These are phyloP conservation scores for Bombus breviceps DNA, from an alignment of 1,140 invertebrate genomes.

Conservation along the genomic window DNA sequence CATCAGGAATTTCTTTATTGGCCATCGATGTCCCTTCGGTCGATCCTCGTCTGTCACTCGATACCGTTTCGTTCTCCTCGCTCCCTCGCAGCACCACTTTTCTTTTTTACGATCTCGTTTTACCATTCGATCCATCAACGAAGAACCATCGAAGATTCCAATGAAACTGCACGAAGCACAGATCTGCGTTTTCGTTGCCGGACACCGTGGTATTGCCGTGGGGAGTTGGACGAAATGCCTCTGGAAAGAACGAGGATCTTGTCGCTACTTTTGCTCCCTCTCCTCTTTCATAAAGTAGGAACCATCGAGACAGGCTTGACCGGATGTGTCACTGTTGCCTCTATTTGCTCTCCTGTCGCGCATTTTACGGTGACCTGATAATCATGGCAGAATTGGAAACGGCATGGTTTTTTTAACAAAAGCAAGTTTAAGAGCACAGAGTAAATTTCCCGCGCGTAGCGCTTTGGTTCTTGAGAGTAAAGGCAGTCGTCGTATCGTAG, in stretches of 20 bases:
- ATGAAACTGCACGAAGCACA: conserved; percentile 1
- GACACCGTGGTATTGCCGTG: conserved; percentile 2
- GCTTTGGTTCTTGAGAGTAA: neutral
- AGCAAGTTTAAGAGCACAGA: neutral
- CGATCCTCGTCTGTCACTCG: neutral
- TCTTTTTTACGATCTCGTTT: neutral
- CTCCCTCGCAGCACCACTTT: neutral
- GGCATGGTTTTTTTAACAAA: neutral
- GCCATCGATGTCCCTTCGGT: neutral
- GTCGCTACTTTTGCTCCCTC: conserved; percentile 5
- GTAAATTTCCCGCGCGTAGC: neutral
- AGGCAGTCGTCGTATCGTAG: too few relatives aligned
- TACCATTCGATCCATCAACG: neutral
- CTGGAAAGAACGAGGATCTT: conserved; percentile 13
- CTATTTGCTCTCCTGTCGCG: neutral
- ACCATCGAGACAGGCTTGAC: neutral
- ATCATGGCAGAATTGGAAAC: neutral
- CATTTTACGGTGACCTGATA: neutral
- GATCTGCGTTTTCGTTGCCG: conserved; percentile 56
- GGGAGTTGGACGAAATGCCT: conserved; percentile 37
- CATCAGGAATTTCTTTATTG: neutral
- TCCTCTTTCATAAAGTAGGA: neutral
- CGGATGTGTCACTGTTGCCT: neutral
- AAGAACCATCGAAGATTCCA: neutral
- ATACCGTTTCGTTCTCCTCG: too few relatives aligned